phyloP scores from a whole-genome alignment of 2,888 invertebrate species.

The Torymus auratus region DNA sequence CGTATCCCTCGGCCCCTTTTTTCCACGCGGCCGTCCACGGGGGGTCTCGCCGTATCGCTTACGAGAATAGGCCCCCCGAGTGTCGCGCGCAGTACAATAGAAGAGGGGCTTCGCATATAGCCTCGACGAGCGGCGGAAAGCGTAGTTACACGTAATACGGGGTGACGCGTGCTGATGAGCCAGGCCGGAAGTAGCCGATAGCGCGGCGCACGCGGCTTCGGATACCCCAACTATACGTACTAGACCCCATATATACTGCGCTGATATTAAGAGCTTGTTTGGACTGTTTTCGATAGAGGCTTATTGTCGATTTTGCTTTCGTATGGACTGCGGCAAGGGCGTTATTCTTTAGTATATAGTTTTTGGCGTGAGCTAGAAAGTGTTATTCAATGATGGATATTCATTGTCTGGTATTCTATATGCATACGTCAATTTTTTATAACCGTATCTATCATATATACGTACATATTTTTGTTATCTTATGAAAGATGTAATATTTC shows the following conservation, averaged over 20 bases:
- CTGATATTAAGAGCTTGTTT: constrained; percentile 33
- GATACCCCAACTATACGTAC: too few relatives aligned
- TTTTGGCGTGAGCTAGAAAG: too few relatives aligned
- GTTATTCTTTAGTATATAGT: too few relatives aligned
- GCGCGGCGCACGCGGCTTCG: constrained; percentile 29
- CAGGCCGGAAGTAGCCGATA: constrained; percentile 72
- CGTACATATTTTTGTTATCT: too few relatives aligned
- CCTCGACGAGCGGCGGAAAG: constrained; percentile 70
- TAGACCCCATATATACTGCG: too few relatives aligned
- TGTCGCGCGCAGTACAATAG: constrained; percentile 6
- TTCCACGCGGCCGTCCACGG: constrained; percentile 21
- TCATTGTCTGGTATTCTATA: too few relatives aligned
- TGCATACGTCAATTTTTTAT: too few relatives aligned
- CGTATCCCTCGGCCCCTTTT: constrained; percentile 22
- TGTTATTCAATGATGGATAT: too few relatives aligned
- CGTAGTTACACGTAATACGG: constrained; percentile 73
- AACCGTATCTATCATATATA: too few relatives aligned
- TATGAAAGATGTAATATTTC: too few relatives aligned
- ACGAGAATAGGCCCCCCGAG: constrained; percentile 62
- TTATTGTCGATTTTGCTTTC: too few relatives aligned
- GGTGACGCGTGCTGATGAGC: constrained; percentile 74
- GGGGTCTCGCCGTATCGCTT: constrained; percentile 68
- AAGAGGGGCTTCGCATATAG: background rate
- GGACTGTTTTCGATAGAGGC: background rate
- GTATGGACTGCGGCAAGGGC: too few relatives aligned